Evolutionary conservation across 1,140 invertebrate genomes (phyloP).

Genomic region (Ceratina calcarata): DNA sequence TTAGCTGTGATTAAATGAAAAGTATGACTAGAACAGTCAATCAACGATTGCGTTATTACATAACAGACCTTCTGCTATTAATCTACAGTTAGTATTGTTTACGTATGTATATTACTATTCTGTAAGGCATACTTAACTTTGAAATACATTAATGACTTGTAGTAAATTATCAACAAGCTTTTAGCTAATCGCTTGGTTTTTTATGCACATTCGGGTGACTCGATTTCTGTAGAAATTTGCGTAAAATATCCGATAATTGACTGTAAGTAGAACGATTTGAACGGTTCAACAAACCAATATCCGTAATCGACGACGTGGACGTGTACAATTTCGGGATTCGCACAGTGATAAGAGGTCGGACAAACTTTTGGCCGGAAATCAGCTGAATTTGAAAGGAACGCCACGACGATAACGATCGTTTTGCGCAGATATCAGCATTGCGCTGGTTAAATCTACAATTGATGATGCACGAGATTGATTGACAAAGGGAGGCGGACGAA

Average conservation of each 20-base stretch:
- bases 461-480: background rate
- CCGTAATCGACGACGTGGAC: background rate
- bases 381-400: constrained; percentile 15
- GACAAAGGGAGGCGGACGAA: background rate
- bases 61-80: background rate
- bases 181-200: background rate
- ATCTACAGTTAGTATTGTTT: background rate
- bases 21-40: background rate
- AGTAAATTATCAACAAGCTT: background rate
- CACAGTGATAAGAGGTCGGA: background rate
- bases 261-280: background rate
- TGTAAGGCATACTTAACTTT: background rate
- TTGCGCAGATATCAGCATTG: constrained; percentile 49
- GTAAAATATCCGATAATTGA: constrained; percentile 1
- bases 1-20: too few species aligned
- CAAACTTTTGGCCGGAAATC: background rate
- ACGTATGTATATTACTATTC: background rate
- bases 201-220: background rate
- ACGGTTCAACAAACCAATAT: background rate
- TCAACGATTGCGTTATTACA: background rate
- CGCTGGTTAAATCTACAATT: constrained; percentile 33
- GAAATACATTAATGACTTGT: background rate
- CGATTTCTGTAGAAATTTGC: constrained; percentile 20
- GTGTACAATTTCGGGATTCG: background rate
- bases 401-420: constrained; percentile 42